phyloP scores from a whole-genome alignment of 1,140 invertebrate genomes.

The Neuroterus valhalla region DNA sequence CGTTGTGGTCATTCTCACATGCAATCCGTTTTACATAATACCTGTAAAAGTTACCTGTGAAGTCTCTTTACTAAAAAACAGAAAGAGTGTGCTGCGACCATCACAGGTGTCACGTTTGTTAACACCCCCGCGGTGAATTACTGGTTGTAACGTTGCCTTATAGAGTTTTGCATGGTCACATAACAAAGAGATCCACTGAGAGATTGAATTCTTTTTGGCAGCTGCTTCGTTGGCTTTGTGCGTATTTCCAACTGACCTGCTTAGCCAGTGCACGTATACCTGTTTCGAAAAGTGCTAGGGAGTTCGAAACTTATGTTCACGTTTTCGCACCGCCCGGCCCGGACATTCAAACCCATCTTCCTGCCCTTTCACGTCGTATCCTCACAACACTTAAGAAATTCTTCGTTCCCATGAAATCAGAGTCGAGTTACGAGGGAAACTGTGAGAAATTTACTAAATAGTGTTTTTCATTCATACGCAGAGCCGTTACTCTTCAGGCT shows the following conservation, averaged over 20 bases:
- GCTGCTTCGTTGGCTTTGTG: constrained; percentile 56
- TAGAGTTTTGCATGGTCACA: constrained; percentile 50
- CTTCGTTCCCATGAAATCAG: constrained; percentile 18
- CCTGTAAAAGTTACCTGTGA: neutral
- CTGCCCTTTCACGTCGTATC: constrained; percentile 53
- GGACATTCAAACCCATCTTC: constrained; percentile 45
- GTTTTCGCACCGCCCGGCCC: constrained; percentile 41
- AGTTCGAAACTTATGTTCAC: constrained; percentile 55
- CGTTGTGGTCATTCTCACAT: too few species aligned
- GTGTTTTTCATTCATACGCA: neutral
- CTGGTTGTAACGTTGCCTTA: constrained; percentile 26
- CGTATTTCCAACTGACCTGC: constrained; percentile 68
- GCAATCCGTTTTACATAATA: neutral
- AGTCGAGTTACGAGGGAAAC: neutral
- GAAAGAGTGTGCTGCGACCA: constrained; percentile 44
- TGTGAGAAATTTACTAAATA: neutral
- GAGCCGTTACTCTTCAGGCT: too few species aligned
- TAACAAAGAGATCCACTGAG: constrained; percentile 56
- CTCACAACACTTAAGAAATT: constrained; percentile 17
- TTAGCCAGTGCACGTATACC: constrained; percentile 55
- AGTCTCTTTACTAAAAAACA: neutral
- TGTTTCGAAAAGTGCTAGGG: constrained; percentile 33
- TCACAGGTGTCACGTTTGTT: constrained; percentile 29
- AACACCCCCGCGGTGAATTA: constrained; percentile 4
- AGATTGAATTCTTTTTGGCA: constrained; percentile 65